Base-by-base conservation (phyloP, 2,888 invertebrate genomes). In the Maniola hyperantus region DNA sequence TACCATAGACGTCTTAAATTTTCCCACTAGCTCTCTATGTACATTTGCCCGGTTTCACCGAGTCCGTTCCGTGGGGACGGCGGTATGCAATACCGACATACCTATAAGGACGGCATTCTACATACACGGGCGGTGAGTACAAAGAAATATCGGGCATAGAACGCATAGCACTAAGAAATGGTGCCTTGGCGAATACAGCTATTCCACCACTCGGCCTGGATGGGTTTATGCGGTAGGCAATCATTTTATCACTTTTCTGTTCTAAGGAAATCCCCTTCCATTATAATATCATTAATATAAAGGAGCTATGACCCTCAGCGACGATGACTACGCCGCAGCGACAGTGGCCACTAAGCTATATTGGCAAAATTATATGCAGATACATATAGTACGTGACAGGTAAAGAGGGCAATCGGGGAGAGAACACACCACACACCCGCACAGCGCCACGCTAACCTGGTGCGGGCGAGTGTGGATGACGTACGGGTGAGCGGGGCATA, bases 121-220 rank as follows among this genome's bases (percentile, higher is more conserved):
- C 76, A 74, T 74, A 75, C 73, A 69, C 48, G 61, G 76, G 76
- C 90, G 91, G 91, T 83, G 73, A 74, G 68, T 78, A 83, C 89
- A 92, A 92, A 92, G 89, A 82, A 81, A 84, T 87, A 76, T 76
- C 85, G 75, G 75, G 76, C 86, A 89, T 91, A 84, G 79, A 76
- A 79, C 72, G 87, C 83, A 92, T 92, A 88, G 81, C 88, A 81
- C 82, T 73, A 72, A 79, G 87, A 85, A 83, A 83, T 77, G 82
- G 82, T 83, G 82, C 80, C 75, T 82, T 51, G 79, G 82, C 80
- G 80, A 74, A 83, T 85, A 88, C 88, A 85, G 83, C 89, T 86
- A 89, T 90, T 85, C 88, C 81, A 78, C 84, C 87, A 88, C 87
- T 84, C 82, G 77, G 77, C 69, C 72, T 68, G 87, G 87, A 87